Evolutionary conservation across 2,797 vertebrate genomes (phyloP).

Genomic region (Otus scops): DNA sequence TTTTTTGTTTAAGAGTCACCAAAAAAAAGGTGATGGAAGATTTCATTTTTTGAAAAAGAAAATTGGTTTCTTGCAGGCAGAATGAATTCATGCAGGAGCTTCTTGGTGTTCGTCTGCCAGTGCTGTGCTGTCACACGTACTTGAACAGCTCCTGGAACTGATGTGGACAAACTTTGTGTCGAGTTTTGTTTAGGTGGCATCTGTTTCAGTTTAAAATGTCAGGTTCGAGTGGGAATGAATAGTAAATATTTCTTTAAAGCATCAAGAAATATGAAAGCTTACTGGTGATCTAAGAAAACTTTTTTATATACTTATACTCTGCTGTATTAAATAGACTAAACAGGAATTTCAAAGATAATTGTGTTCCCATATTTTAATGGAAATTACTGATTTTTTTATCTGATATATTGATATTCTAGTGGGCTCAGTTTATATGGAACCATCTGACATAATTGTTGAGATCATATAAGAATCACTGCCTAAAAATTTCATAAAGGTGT

Average conservation of each 20-base stretch:
- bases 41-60: neutral
- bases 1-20: neutral
- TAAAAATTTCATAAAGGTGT: neutral
- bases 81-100: neutral
- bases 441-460: neutral
- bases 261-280: neutral
- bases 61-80: neutral
- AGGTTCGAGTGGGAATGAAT: neutral
- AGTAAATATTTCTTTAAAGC: neutral
- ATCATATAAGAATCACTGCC: neutral
- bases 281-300: neutral
- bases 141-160: neutral
- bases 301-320: neutral
- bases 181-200: neutral
- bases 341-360: neutral
- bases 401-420: neutral
- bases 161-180: neutral
- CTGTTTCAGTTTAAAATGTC: neutral
- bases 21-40: neutral
- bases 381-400: neutral
- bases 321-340: neutral
- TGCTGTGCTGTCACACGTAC: accelerated
- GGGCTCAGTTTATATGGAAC: neutral
- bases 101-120: neutral
- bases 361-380: neutral